phyloP scores from a whole-genome alignment of 1,140 invertebrate species.

The Steinernema khuongi region DNA sequence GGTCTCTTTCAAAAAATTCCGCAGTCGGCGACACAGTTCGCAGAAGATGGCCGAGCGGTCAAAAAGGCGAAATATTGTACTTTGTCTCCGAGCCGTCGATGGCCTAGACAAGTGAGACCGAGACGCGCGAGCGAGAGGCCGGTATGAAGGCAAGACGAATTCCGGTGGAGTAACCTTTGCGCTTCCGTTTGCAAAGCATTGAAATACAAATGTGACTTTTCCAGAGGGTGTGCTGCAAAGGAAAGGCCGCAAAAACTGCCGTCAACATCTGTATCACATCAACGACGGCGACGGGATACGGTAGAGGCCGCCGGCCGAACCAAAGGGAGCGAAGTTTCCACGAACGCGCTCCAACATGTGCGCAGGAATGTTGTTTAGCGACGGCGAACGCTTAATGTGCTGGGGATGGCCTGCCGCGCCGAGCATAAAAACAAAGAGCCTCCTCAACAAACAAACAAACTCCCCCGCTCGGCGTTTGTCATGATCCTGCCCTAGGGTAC shows the following conservation, averaged over 20 bases:
- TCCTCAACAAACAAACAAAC: background rate
- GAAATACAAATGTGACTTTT: conserved; percentile 5
- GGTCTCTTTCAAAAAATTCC: conserved; percentile 4
- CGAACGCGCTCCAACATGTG: background rate
- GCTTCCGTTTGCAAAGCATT: background rate
- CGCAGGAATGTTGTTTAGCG: background rate
- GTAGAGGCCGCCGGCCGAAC: background rate
- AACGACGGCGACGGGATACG: background rate
- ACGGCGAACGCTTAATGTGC: background rate
- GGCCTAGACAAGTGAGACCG: conserved; percentile 16
- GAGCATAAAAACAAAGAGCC: background rate
- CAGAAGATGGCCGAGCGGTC: conserved; percentile 8
- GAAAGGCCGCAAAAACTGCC: background rate
- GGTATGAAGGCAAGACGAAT: background rate
- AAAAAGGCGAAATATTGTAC: conserved; percentile 15
- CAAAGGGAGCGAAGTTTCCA: background rate
- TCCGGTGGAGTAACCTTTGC: background rate
- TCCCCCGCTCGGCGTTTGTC: background rate
- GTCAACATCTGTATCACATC: background rate
- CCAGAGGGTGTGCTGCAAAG: background rate
- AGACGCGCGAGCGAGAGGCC: background rate
- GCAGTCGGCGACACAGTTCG: conserved; percentile 2
- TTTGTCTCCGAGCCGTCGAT: background rate
- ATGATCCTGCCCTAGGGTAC: conserved; percentile 1
- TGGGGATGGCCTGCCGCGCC: too few species aligned